A percentile compares a stretch with the other conserved stretches of the same genome.
phyloP scores from a whole-genome alignment of 2,888 invertebrate species.

The Nomada ferruginata region DNA sequence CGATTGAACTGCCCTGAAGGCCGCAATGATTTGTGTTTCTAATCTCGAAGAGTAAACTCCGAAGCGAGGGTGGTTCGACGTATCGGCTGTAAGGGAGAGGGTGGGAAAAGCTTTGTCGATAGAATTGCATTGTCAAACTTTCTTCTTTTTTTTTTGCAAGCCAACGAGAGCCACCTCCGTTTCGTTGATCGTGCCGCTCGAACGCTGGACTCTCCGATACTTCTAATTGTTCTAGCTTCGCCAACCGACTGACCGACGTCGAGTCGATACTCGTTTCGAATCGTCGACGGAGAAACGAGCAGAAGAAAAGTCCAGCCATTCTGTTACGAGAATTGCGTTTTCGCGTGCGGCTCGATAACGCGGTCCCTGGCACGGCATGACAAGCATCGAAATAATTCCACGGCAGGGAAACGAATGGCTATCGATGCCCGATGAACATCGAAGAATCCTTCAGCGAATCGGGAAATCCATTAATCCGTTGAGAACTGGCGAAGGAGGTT shows the following conservation, averaged over 20 bases:
- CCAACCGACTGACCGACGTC: no score
- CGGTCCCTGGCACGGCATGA: slow-evolving; percentile 18
- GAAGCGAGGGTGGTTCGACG: background rate
- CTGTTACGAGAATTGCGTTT: slow-evolving; percentile 27
- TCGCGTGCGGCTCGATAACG: slow-evolving; percentile 31
- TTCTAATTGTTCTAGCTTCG: slow-evolving; percentile 3
- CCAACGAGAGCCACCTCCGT: background rate
- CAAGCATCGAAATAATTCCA: slow-evolving; percentile 31
- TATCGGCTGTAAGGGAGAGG: slow-evolving; percentile 10
- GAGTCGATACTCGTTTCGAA: slow-evolving; percentile 20
- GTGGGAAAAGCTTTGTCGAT: background rate
- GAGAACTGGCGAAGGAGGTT: no score
- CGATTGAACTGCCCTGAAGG: background rate
- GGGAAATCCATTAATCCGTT: background rate
- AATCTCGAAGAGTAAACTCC: slow-evolving; percentile 1
- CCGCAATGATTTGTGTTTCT: slow-evolving; percentile 22
- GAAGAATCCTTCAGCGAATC: background rate
- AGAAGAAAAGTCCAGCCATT: background rate
- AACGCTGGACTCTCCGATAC: slow-evolving; percentile 2
- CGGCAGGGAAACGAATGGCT: background rate
- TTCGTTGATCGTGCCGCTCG: slow-evolving; percentile 1
- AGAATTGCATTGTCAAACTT: slow-evolving; percentile 24
- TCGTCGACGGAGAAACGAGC: background rate
- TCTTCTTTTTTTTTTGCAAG: background rate
- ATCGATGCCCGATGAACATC: background rate